Percentiles rank a stretch among this genome's conserved stretches.
phyloP scores from a whole-genome alignment of 2,888 invertebrate species.

The Ormyrus labotus region DNA sequence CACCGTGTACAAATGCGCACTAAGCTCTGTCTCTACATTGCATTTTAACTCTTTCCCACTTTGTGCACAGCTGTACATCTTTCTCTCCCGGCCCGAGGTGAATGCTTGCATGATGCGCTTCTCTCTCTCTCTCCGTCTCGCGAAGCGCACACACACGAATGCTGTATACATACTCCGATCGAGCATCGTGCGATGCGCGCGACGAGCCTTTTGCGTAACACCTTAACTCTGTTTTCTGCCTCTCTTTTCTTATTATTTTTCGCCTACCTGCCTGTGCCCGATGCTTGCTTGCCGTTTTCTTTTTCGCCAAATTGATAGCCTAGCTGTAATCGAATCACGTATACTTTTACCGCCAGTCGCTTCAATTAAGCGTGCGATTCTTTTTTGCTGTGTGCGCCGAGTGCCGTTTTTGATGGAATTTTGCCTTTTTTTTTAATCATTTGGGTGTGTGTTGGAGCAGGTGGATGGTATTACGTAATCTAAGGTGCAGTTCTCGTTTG shows the following conservation, averaged over 20 bases:
- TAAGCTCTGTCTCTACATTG: background rate
- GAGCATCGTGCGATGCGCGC: no score
- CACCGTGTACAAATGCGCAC: background rate
- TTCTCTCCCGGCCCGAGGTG: no score
- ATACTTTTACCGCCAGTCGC: background rate
- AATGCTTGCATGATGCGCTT: background rate
- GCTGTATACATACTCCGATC: background rate
- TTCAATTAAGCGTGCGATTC: background rate
- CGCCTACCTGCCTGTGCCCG: background rate
- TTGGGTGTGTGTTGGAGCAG: background rate
- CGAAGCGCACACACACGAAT: background rate
- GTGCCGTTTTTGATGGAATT: no score
- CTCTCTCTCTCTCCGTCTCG: background rate
- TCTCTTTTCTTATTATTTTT: background rate
- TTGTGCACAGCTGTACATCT: background rate
- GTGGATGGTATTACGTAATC: slow-evolving; percentile 2
- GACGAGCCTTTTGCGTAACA: slow-evolving; percentile 16
- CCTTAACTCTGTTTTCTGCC: slow-evolving; percentile 4
- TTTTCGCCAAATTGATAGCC: background rate
- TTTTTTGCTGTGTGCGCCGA: no score
- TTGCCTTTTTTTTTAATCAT: no score
- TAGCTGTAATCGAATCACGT: background rate
- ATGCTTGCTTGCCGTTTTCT: background rate
- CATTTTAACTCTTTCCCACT: background rate
- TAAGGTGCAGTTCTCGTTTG: background rate